Evolutionary conservation across 2,113 vertebrate genomes (phyloP).

Genomic region (Mola mola): DNA sequence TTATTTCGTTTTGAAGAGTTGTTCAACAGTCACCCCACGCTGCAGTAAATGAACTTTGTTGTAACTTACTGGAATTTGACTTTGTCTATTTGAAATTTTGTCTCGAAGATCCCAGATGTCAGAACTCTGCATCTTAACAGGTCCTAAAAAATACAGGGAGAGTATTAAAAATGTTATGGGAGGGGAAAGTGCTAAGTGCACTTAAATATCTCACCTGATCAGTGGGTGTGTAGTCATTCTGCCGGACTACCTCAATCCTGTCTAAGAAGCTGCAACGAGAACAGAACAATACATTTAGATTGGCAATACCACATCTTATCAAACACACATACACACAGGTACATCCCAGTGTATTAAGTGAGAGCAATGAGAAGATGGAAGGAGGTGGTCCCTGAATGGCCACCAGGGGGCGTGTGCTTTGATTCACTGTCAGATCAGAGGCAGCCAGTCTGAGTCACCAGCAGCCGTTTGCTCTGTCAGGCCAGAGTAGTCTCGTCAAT

Average conservation of each 20-base stretch:
- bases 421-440: conserved; percentile 61
- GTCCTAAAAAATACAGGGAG: conserved; percentile 80
- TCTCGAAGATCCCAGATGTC: conserved; percentile 99
- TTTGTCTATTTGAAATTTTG: conserved; percentile 96
- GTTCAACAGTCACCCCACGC: no score
- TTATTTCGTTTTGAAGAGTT: no score
- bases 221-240: conserved; percentile 76
- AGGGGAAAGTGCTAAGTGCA: background rate
- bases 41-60: background rate
- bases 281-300: conserved; percentile 1
- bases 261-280: conserved; percentile 73
- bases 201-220: conserved; percentile 67
- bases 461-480: conserved; percentile 63
- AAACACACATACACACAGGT: background rate
- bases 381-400: background rate
- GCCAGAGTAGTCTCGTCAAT: conserved; percentile 71
- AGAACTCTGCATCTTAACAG: conserved; percentile 97
- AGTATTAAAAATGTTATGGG: background rate
- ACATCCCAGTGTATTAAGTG: conserved; percentile 2
- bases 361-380: conserved; percentile 26
- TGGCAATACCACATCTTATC: background rate
- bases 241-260: conserved; percentile 72
- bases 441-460: conserved; percentile 73
- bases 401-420: conserved; percentile 64
- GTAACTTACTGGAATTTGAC: conserved; percentile 84